Evolutionary conservation across 2,797 vertebrate species (phyloP), one percentile per base, ranked within the genome.

Genomic region (Botia almorhae): DNA sequence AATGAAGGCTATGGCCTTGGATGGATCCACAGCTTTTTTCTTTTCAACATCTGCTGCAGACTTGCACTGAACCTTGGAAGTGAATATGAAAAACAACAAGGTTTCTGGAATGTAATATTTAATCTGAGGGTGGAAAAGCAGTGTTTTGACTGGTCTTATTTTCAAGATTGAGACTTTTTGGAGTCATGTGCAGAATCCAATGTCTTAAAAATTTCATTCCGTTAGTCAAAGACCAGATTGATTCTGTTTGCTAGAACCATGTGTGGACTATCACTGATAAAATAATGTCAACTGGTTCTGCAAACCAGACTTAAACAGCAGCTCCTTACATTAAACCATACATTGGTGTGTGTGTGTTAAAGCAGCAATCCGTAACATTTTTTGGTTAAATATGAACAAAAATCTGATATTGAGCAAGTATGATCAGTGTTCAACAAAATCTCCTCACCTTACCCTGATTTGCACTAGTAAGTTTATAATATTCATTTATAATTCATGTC

Each of bases 31-130:
- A 48, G 23, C 36, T 46, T 65, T 60, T 56, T 23, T 0, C 14
- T 70, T 78, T 33, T 60, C 48, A 48, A 70, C 76, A 78, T 69
- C 65, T 78, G 76, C n/a, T 8, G 1, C 68, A 77, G 75, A 69
- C 76, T 50, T 69, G 58, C 60, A 43, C 26, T 78, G 43, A 78
- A 70, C 43, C 26, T 69, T 69, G 67, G 55, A 78, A 78, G 26
- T 78, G n/a, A 61, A 69, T 21, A 0, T 78, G 55, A 43, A 78
- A 61, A 61, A 70, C 26, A 17, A 51, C 46, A 63, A 69, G 55
- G 2, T 60, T 69, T 78, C 39, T 50, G 39, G 23, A 36, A 51
- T 50, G 76, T 50, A 69, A 50, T 70, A 51, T 70, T 51, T 36
- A 69, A 50, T 78, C 21, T 68, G 19, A 43, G 33, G 67, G 50